Conservation (phyloP, 2,888 invertebrate genomes). For the Platerodrilus igneus region DNA sequence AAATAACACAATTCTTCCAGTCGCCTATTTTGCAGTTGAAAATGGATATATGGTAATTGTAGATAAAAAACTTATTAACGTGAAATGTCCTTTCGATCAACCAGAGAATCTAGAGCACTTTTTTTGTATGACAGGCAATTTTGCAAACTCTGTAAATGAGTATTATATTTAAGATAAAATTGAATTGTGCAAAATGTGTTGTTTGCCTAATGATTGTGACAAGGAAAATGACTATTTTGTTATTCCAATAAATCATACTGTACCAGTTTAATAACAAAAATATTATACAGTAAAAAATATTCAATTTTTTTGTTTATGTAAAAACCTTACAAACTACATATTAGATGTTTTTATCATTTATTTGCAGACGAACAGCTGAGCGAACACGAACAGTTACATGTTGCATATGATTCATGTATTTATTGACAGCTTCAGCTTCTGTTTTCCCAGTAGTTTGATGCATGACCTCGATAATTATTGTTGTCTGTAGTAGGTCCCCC, state of each 20-base stretch:
- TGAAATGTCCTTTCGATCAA: background rate
- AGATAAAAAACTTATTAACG: constrained; percentile 3
- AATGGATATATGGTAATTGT: constrained; percentile 1
- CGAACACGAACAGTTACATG: constrained; percentile 7
- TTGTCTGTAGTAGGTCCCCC: no score
- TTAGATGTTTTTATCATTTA: no score
- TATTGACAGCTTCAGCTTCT: constrained; percentile 2
- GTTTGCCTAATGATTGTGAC: constrained; percentile 3
- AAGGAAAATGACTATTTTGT: constrained; percentile 6
- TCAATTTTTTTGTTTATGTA: no score
- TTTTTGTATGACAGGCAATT: constrained; percentile 7
- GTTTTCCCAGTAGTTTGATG: no score
- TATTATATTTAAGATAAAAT: background rate
- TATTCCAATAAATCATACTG: constrained; percentile 9
- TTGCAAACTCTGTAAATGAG: background rate
- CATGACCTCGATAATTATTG: constrained; percentile 1
- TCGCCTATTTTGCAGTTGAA: constrained; percentile 2
- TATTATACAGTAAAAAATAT: no score
- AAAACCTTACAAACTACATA: no score
- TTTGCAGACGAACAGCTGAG: no score
- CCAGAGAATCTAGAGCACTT: constrained; percentile 2
- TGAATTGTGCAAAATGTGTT: constrained; percentile 12
- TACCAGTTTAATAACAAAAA: background rate
- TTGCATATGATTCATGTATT: constrained; percentile 11
- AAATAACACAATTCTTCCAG: constrained; percentile 3